Evolutionary conservation across 2,888 invertebrate species (phyloP), one percentile per base, ranked within the genome.

Genomic region (Acanthosepion esculentum): DNA sequence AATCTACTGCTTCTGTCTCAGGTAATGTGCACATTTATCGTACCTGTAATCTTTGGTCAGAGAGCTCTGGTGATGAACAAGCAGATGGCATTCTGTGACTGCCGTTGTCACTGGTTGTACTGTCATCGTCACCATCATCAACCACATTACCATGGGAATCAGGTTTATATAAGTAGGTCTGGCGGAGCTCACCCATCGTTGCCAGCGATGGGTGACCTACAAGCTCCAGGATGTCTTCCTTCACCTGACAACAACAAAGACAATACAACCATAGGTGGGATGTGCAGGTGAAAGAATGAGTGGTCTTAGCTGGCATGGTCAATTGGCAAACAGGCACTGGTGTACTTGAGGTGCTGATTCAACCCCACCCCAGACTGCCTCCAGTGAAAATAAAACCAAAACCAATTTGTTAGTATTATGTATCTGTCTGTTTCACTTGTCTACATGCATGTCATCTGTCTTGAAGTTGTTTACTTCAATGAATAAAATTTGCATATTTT

Each of bases 131-230:
- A n/a, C 78, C 78, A 48, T 92, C 50, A 48, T 93, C 93, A 4
- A 93, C 93, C 48, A 93, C 93, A 50, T 93, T 93, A 53, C 93
- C 93, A 29, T 50, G n/a, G 48, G 93, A 93, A 93, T 93, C 93
- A n/a, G 93, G 93, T 93, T 93, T 53, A 93, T 93, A 93, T 93
- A 93, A 93, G 93, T 93, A 93, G 93, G 50, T 93, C 50, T 93
- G 93, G 15, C 93, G 93, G 29, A 93, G 93, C 33, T 93, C 93
- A 53, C 93, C 93, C 93, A 93, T 93, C 48, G 93, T 53, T 93
- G n/a, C 53, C 33, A 33, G 33, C 23, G 53, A 93, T 53, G 48
- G 93, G n/a, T n/a, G 23, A 48, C 53, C 93, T 29, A n/a, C 53
- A 48, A 93, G 50, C 48, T 53, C 48, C 29, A 93, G 48, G 50